These are phyloP conservation scores for Helleia helle DNA, from an alignment of 2,888 invertebrate species.

Conservation along the genomic window DNA sequence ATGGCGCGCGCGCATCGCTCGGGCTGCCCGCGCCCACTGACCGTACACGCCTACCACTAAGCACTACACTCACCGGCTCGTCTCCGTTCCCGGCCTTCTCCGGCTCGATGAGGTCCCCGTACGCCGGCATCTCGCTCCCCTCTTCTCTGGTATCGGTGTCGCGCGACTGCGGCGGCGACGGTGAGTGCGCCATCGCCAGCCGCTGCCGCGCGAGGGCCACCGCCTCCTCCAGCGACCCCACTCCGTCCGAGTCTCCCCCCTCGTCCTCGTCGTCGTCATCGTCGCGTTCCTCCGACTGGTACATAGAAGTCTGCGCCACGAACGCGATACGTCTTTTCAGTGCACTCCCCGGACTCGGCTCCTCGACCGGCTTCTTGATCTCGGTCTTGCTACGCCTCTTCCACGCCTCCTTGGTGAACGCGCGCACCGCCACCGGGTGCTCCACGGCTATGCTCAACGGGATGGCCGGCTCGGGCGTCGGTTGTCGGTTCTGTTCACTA, in stretches of 20 bases:
- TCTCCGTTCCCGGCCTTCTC: conserved; percentile 39
- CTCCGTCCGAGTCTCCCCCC: conserved; percentile 49
- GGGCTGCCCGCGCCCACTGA: conserved; percentile 49
- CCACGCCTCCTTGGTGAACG: conserved; percentile 72
- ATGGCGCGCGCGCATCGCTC: conserved; percentile 69
- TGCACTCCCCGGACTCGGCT: conserved; percentile 59
- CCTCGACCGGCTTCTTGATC: conserved; percentile 59
- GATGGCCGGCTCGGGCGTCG: conserved; percentile 14
- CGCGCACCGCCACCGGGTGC: conserved; percentile 66
- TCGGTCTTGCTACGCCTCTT: conserved; percentile 44
- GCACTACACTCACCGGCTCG: conserved; percentile 46
- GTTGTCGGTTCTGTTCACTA: not conserved
- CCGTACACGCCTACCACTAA: conserved; percentile 24
- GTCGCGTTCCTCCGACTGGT: conserved; percentile 67
- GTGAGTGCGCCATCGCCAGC: conserved; percentile 45
- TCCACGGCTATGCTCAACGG: conserved; percentile 47
- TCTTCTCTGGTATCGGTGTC: too few relatives aligned
- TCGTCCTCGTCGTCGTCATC: conserved; percentile 54
- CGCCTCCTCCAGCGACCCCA: conserved; percentile 70
- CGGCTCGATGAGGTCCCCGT: conserved; percentile 69
- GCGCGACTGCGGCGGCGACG: conserved; percentile 48
- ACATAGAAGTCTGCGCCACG: conserved; percentile 67
- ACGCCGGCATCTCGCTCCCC: conserved; percentile 64
- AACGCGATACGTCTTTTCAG: conserved; percentile 67
- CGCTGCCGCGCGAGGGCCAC: conserved; percentile 66